These are phyloP conservation scores for Theretra japonica DNA, from an alignment of 2,888 invertebrate species.

Conservation along the genomic window DNA sequence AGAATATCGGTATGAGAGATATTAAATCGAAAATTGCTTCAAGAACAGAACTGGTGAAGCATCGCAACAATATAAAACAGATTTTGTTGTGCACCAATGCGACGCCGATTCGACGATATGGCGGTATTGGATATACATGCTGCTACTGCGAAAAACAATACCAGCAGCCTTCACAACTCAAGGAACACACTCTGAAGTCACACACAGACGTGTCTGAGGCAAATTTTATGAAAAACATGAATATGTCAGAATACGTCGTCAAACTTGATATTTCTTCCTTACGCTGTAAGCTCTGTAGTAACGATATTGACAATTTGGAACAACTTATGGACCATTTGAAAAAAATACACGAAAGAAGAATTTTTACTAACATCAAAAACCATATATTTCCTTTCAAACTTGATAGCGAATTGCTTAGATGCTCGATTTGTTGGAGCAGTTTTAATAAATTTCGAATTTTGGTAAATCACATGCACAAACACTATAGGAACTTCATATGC, in stretches of 20 bases:
- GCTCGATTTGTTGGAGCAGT: constrained; percentile 36
- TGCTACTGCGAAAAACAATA: constrained; percentile 54
- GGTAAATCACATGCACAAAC: constrained; percentile 59
- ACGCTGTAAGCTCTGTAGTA: constrained; percentile 40
- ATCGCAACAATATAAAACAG: constrained; percentile 53
- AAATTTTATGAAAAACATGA: constrained; percentile 52
- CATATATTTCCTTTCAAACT: constrained; percentile 62
- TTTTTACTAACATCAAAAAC: constrained; percentile 48
- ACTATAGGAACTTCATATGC: constrained; percentile 62
- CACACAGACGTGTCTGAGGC: constrained; percentile 48
- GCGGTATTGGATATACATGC: constrained; percentile 58
- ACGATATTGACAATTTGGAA: constrained; percentile 41
- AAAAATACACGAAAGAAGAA: constrained; percentile 41
- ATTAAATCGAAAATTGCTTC: constrained; percentile 37
- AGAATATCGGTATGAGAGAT: not conserved
- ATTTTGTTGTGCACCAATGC: constrained; percentile 60
- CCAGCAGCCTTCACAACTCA: constrained; percentile 51
- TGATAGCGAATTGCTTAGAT: constrained; percentile 41
- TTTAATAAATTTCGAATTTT: constrained; percentile 40
- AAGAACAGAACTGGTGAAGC: constrained; percentile 52
- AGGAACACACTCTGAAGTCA: constrained; percentile 51
- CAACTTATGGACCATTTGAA: constrained; percentile 43
- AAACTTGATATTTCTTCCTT: constrained; percentile 60
- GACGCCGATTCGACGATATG: constrained; percentile 57
- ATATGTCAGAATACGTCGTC: constrained; percentile 53